Conservation (phyloP, 2,113 vertebrate genomes). For the Cynocephalus volans region DNA sequence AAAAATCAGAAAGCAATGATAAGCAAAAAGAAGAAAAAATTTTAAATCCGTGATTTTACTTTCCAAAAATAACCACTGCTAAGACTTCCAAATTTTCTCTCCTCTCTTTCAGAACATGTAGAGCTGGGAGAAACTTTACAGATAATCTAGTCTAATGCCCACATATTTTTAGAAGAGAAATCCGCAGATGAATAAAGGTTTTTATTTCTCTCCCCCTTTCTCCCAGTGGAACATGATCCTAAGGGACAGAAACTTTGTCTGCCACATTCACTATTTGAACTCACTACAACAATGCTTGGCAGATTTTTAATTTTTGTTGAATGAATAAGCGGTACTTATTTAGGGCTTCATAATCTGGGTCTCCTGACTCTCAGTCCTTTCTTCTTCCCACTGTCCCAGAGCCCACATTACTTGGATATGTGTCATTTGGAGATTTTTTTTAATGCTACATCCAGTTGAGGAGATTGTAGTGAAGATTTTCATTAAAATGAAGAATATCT, state of each 20-base stretch:
- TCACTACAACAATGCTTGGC: background rate
- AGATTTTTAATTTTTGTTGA: background rate
- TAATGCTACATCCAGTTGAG: background rate
- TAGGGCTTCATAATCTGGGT: background rate
- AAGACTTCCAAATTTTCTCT: constrained; percentile 29
- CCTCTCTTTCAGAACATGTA: background rate
- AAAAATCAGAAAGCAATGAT: constrained; percentile 12
- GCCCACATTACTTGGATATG: background rate
- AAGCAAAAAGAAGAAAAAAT: background rate
- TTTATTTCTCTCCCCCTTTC: background rate
- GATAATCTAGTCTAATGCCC: background rate
- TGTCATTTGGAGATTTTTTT: background rate
- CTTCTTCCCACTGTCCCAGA: background rate
- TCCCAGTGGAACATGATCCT: background rate
- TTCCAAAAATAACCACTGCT: background rate
- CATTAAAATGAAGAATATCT: constrained; percentile 1
- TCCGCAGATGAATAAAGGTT: background rate
- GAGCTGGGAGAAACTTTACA: background rate
- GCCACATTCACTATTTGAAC: background rate
- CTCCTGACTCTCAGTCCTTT: background rate
- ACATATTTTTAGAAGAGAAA: constrained; percentile 58
- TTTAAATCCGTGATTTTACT: constrained; percentile 40
- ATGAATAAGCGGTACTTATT: background rate
- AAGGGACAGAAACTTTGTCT: constrained; percentile 8
- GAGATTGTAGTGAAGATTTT: background rate